Conservation (phyloP, 2,797 vertebrate species). For the Pseudochaenichthys georgianus region DNA sequence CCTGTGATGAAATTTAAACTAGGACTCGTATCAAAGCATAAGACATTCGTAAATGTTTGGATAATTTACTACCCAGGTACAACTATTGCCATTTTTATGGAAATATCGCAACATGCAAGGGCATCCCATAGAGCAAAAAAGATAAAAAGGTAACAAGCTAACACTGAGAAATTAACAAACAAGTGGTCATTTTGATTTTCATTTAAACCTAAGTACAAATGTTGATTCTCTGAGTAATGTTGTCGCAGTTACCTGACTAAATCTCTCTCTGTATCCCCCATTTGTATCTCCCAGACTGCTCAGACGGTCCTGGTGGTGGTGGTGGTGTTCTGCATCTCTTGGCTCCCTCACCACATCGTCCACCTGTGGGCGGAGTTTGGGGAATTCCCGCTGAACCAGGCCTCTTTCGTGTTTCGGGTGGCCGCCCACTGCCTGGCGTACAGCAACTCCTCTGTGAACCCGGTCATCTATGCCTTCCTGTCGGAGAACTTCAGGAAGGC, state of each 20-base stretch:
- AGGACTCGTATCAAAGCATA: no score
- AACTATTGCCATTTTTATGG: no score
- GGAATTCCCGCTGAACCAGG: slow-evolving; percentile 94
- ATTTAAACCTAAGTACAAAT: neutral
- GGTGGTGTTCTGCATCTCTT: slow-evolving; percentile 97
- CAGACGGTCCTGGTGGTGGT: slow-evolving; percentile 98
- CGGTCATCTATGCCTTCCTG: slow-evolving; percentile 97
- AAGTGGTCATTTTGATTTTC: no score
- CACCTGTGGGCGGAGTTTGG: slow-evolving; percentile 97
- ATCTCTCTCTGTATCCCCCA: slow-evolving; percentile 17
- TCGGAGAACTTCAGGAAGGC: slow-evolving; percentile 98
- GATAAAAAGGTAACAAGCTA: no score
- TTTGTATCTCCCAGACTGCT: slow-evolving; percentile 86
- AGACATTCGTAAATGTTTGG: no score
- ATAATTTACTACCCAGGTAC: no score
- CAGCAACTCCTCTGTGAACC: slow-evolving; percentile 98
- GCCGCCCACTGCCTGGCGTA: slow-evolving; percentile 96
- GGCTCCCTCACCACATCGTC: slow-evolving; percentile 96
- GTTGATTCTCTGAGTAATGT: neutral
- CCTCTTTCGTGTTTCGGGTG: slow-evolving; percentile 93
- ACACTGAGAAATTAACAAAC: no score
- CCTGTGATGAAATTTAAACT: no score
- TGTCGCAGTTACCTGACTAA: slow-evolving; percentile 3
- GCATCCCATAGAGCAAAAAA: neutral
- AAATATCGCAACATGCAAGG: no score